These are phyloP conservation scores for Gavia stellata DNA, from an alignment of 2,113 vertebrate genomes.

Conservation along the genomic window DNA sequence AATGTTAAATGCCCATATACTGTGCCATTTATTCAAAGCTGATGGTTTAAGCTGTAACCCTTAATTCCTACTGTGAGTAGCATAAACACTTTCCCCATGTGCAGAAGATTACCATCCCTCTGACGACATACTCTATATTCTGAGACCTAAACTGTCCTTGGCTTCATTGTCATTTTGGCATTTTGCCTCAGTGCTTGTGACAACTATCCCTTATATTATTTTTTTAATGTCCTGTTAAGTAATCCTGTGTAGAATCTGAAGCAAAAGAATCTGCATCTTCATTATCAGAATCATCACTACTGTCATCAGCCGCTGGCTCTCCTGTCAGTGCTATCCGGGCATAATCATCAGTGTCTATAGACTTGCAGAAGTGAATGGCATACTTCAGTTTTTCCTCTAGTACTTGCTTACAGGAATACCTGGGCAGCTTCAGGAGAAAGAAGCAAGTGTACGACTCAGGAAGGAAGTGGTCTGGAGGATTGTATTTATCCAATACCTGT, in stretches of 20 bases:
- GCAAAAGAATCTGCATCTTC: conserved; percentile 98
- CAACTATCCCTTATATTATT: neutral
- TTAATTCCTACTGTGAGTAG: neutral
- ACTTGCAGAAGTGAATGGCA: conserved; percentile 98
- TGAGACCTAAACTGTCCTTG: conserved; percentile 6
- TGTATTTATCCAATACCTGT: conserved; percentile 98
- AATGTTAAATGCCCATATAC: conserved; percentile 47
- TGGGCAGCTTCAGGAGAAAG: conserved; percentile 95
- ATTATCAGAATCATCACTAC: conserved; percentile 94
- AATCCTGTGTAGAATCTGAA: conserved; percentile 97
- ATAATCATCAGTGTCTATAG: conserved; percentile 98
- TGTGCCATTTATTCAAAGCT: conserved; percentile 47
- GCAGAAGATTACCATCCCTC: neutral
- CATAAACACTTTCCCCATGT: neutral
- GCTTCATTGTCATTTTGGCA: neutral
- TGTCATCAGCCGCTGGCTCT: conserved; percentile 91
- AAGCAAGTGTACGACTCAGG: conserved; percentile 98
- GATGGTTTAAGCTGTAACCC: conserved; percentile 21
- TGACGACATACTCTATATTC: neutral
- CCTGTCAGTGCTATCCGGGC: conserved; percentile 94
- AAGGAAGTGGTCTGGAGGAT: conserved; percentile 97
- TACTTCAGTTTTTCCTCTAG: conserved; percentile 98
- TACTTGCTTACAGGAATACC: conserved; percentile 96
- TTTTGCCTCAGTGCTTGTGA: conserved; percentile 36
- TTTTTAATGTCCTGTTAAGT: conserved; percentile 90